Evolutionary conservation across 2,888 invertebrate genomes (phyloP), one percentile per base, ranked within the genome.

Genomic region (Patella depressa): DNA sequence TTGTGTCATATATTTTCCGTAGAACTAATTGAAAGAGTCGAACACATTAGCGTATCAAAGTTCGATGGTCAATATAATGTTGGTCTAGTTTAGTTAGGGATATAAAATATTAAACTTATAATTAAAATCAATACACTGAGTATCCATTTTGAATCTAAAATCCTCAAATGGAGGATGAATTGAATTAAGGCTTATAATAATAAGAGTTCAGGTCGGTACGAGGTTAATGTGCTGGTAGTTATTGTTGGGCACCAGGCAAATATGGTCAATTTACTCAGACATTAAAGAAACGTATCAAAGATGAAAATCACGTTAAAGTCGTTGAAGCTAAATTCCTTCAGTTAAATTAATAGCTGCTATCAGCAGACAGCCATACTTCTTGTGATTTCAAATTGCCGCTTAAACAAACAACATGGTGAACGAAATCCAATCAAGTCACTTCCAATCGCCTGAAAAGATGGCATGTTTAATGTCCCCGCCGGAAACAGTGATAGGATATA

Each of bases 401-500:
- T 65, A 65, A 24, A 65, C 65, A 65, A 65, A 65, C 65, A 65
- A 24, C 65, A 65, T 65, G 65, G 65, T 65, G 19, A 65, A 65
- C 65, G 65, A 65, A 65, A 65, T 65, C 24, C 65, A 65, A 65
- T 65, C 65, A 65, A 65, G 65, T 65, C 65, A 24, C 65, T 65
- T 65, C 24, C 65, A 65, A 65, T 65, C 65, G 19, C 19, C 19
- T 65, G 65, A 65, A 65, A 65, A 24, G 65, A 65, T 65, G 65
- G 24, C 24, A 24, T 65, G 19, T 65, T 24, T 65, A 65, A 65
- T 65, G 65, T 65, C 65, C 65, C 65, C 65, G 24, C 65, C 65
- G 65, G 65, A 65, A 65, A 65, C 65, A 65, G 65, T 65, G 65
- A 65, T 65, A 65, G 65, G 65, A 65, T 65, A 65, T 65, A 65